A percentile compares a stretch with the other conserved stretches of the same genome.
phyloP scores from a whole-genome alignment of 2,888 invertebrate species.

The Leistus spinibarbis region DNA sequence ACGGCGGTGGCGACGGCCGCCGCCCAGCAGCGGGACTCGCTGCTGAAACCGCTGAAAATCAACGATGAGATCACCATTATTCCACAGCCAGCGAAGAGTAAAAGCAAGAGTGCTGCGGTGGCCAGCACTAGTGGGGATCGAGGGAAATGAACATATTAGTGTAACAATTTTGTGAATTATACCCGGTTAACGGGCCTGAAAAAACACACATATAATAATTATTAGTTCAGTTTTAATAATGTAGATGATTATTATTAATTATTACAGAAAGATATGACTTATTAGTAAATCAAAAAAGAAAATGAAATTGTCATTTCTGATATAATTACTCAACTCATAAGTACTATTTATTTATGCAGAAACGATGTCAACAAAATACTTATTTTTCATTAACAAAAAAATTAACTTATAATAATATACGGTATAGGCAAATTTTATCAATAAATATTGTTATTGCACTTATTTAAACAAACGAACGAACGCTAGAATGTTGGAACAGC shows the following conservation, averaged over 20 bases:
- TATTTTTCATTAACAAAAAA: slow-evolving; percentile 46
- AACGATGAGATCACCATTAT: slow-evolving; percentile 90
- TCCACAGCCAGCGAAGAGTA: slow-evolving; percentile 73
- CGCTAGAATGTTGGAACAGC: neutral
- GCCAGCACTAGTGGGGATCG: neutral
- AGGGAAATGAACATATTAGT: slow-evolving; percentile 24
- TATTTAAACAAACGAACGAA: slow-evolving; percentile 17
- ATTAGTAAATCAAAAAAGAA: neutral
- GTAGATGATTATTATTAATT: neutral
- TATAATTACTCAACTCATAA: slow-evolving; percentile 34
- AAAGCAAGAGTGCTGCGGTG: slow-evolving; percentile 39
- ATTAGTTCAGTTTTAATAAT: neutral
- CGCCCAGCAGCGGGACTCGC: slow-evolving; percentile 63
- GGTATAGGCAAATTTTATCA: slow-evolving; percentile 46
- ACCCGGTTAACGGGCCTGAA: neutral
- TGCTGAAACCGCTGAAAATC: slow-evolving; percentile 81
- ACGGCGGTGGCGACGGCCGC: slow-evolving; percentile 46
- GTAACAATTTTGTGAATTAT: neutral
- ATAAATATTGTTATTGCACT: slow-evolving; percentile 39
- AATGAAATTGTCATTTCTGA: neutral
- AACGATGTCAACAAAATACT: slow-evolving; percentile 43
- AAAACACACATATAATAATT: neutral
- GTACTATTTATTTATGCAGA: slow-evolving; percentile 49
- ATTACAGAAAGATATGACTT: neutral
- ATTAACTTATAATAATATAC: slow-evolving; percentile 46